Base-by-base conservation (phyloP, 2,113 vertebrate genomes). In the Ramphastos sulfuratus region DNA sequence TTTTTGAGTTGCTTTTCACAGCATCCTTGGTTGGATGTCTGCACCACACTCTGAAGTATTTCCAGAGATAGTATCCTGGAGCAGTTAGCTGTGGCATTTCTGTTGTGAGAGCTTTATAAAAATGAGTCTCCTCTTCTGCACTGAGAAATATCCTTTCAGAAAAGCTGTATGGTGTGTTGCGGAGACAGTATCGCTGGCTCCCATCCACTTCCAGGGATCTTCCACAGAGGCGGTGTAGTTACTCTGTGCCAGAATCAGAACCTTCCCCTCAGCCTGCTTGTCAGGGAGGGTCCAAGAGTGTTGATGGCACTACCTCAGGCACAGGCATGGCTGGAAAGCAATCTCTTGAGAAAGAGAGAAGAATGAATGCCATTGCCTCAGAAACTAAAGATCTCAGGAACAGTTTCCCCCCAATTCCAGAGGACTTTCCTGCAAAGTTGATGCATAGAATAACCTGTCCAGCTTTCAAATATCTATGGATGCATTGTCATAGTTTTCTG, bases 31-130 rank as follows among this genome's bases (percentile, higher is more conserved):
- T 16, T n/a, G 30, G 24, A 31, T 21, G 20, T 37, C 72, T 48
- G 59, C 21, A 60, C n/a, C 1, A 0, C 0, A 3, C 42, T 56
- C 48, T 4, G 15, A 37, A 44, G 30, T 17, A 2, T 69, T 73
- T 61, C 55, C 37, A 74, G 35, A 14, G 27, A 48, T 21, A 46
- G 42, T 18, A 63, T 20, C 21, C 15, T 44, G 39, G 33, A 42
- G 17, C 37, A 42, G 73, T 23, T 6, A 4, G 18, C 48, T 18
- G 23, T 17, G 13, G 37, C 16, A 16, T 23, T 66, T 77, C 52
- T 48, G 14, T 30, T 50, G 25, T 1, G 2, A 42, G 25, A 35
- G 13, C 44, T 55, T 85, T 48, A n/a, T 6, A 20, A 55, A 61
- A 24, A 27, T 24, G 21, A 60, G n/a, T 12, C 15, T 76, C 15